Conservation (phyloP, 2,888 invertebrate species). For the Rhagonycha lutea region DNA sequence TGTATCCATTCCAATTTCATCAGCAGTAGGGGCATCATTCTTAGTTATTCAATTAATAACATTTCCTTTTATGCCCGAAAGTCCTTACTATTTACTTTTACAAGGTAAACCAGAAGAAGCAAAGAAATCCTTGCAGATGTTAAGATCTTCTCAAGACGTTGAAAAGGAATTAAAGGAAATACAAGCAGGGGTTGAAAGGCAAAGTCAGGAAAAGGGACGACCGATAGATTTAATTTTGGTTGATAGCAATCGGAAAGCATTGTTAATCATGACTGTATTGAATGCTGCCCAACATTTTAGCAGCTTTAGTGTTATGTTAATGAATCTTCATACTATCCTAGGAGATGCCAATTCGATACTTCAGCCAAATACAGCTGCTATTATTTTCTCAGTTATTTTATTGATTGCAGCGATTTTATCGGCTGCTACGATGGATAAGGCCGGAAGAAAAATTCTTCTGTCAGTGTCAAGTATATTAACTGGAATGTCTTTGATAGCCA, state of each 20-base stretch:
- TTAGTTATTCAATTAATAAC: conserved; percentile 43
- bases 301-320: conserved; percentile 51
- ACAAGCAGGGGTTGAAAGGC: neutral
- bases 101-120: conserved; percentile 38
- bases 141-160: neutral
- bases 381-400: conserved; percentile 50
- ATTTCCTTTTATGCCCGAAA: conserved; percentile 52
- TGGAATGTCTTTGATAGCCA: conserved; percentile 43
- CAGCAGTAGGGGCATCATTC: conserved; percentile 44
- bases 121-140: neutral
- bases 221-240: conserved; percentile 33
- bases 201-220: neutral
- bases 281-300: conserved; percentile 52
- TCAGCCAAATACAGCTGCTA: conserved; percentile 44
- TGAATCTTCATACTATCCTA: conserved; percentile 52
- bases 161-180: neutral
- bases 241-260: conserved; percentile 47
- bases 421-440: conserved; percentile 46
- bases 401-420: conserved; percentile 44
- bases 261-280: conserved; percentile 50
- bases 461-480: conserved; percentile 46
- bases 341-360: conserved; percentile 48
- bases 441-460: conserved; percentile 48
- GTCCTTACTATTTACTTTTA: conserved; percentile 49
- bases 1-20: conserved; percentile 45